Percentiles rank a stretch among this genome's conserved stretches.
Evolutionary conservation across 2,797 vertebrate species (phyloP).

Genomic region (Helarctos malayanus): DNA sequence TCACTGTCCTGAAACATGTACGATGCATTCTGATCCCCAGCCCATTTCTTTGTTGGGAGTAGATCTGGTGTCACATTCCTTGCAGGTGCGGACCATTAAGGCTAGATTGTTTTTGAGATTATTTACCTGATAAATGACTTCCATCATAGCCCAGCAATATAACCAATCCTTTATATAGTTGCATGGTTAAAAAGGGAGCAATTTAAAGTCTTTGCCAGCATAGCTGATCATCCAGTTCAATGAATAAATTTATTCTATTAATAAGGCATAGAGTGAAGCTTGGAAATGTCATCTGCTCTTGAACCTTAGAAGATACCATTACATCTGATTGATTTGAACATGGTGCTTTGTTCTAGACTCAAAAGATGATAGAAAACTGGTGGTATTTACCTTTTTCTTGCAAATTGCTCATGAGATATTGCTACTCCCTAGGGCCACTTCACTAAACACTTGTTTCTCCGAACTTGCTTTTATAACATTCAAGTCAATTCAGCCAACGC

Average conservation of each 20-base stretch:
- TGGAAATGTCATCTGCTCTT: conserved; percentile 65
- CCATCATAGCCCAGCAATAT: conserved; percentile 61
- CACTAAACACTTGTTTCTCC: not conserved
- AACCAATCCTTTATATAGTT: conserved; percentile 74
- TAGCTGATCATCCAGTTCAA: conserved; percentile 69
- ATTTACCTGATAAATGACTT: conserved; percentile 81
- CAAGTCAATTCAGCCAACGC: not conserved
- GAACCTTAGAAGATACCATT: conserved; percentile 59
- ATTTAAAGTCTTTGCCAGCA: conserved; percentile 65
- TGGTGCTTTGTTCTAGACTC: conserved; percentile 21
- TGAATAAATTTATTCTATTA: conserved; percentile 76
- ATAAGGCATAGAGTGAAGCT: conserved; percentile 62
- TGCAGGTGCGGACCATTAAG: conserved; percentile 66
- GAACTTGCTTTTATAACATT: conserved; percentile 30
- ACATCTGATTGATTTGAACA: conserved; percentile 53
- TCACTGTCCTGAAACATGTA: not conserved
- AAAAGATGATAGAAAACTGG: conserved; percentile 38
- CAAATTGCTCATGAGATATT: conserved; percentile 66
- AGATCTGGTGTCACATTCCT: conserved; percentile 69
- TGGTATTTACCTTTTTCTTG: conserved; percentile 56
- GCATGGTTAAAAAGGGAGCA: conserved; percentile 70
- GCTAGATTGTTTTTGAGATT: conserved; percentile 77
- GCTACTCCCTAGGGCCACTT: not conserved
- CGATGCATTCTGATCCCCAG: conserved; percentile 20
- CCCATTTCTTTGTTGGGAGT: conserved; percentile 39